Evolutionary conservation across 2,113 vertebrate species (phyloP).

Genomic region (Melanocharis versteri): DNA sequence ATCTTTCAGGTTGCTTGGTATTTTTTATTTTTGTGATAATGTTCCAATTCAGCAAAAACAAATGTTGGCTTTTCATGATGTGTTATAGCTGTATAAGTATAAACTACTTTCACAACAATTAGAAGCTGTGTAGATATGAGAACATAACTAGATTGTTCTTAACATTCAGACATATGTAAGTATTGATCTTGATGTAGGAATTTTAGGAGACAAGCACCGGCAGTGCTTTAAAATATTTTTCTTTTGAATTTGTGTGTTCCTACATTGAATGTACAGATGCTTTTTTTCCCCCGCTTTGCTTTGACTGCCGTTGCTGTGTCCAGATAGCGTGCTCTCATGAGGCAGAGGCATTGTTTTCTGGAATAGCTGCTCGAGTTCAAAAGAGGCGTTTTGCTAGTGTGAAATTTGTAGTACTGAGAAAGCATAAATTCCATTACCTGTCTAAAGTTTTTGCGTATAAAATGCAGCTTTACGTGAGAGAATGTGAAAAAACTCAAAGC

Average conservation of each 20-base stretch:
- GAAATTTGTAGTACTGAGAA: neutral
- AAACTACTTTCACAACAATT: neutral
- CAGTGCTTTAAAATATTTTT: neutral
- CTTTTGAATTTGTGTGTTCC: neutral
- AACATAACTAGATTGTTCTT: neutral
- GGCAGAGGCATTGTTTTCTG: neutral
- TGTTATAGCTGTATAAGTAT: neutral
- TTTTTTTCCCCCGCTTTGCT: neutral
- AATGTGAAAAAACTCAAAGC: neutral
- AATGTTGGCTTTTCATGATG: neutral
- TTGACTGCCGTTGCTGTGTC: neutral
- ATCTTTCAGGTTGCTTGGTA: neutral
- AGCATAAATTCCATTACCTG: neutral
- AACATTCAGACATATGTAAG: neutral
- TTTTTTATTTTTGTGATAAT: neutral
- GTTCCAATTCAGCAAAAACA: neutral
- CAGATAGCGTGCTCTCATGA: fast-evolving
- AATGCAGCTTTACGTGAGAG: neutral
- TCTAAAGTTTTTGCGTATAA: neutral
- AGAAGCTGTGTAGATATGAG: neutral
- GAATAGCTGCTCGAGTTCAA: neutral
- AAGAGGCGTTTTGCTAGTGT: neutral
- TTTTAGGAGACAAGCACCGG: neutral
- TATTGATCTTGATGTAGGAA: neutral
- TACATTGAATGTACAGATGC: neutral